Conservation (phyloP, 2,797 vertebrate species). For the Microchirus variegatus region DNA sequence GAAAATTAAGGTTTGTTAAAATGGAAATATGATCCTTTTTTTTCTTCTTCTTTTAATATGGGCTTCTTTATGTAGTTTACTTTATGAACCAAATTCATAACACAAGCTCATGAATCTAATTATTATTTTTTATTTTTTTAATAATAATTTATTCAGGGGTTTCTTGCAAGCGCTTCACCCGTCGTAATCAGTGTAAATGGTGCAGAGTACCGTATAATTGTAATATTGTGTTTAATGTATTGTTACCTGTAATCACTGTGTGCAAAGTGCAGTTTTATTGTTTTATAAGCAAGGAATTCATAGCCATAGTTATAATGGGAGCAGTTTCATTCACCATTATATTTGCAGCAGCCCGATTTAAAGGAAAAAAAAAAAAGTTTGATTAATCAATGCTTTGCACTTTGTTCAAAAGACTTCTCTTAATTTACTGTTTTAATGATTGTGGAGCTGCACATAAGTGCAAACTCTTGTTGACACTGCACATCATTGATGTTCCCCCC, state of each 20-base stretch:
- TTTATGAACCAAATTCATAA: neutral
- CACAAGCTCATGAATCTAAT: neutral
- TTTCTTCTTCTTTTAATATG: neutral
- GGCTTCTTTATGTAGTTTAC: neutral
- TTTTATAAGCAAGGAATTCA: constrained; percentile 23
- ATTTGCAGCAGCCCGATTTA: constrained; percentile 17
- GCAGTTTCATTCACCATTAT: constrained; percentile 2
- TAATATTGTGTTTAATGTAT: constrained; percentile 1
- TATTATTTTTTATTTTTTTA: neutral
- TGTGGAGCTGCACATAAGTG: neutral
- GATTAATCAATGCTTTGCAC: constrained; percentile 4
- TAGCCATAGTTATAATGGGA: neutral
- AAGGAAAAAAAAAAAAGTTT: neutral
- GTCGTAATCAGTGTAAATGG: neutral
- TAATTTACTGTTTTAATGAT: constrained; percentile 15
- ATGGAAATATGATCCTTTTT: neutral
- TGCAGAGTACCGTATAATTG: neutral
- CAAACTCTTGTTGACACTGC: constrained; percentile 28
- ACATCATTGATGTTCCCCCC: constrained; percentile 11
- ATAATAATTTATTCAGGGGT: neutral
- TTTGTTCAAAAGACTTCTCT: constrained; percentile 9
- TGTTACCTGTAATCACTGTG: neutral
- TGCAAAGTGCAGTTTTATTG: constrained; percentile 11
- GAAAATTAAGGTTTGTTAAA: neutral
- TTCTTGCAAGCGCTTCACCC: neutral